phyloP scores from a whole-genome alignment of 2,797 vertebrate genomes.

The Cuculus canorus region DNA sequence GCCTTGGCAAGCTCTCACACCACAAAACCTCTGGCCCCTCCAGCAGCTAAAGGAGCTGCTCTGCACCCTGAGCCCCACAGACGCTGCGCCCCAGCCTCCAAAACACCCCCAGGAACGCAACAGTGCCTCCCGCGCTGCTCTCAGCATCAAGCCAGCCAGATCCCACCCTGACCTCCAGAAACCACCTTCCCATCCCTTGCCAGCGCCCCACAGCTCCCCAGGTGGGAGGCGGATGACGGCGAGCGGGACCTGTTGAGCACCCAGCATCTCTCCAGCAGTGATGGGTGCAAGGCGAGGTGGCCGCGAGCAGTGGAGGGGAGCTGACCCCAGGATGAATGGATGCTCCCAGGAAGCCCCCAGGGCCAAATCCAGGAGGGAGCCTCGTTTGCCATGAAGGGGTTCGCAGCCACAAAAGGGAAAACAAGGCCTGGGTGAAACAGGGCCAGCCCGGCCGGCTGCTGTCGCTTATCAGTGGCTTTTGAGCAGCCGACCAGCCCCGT shows the following conservation, averaged over 20 bases:
- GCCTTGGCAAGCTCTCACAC: background rate
- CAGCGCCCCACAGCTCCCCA: background rate
- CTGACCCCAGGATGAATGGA: background rate
- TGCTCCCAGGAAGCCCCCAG: background rate
- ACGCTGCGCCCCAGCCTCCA: rapidly evolving
- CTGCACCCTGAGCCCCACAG: background rate
- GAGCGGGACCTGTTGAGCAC: constrained; percentile 5
- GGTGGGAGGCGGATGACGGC: rapidly evolving
- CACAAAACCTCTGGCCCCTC: background rate
- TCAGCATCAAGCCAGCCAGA: background rate
- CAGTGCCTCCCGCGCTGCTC: rapidly evolving
- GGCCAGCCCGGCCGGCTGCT: background rate
- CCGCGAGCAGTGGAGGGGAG: rapidly evolving
- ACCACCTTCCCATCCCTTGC: rapidly evolving
- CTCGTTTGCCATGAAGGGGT: rapidly evolving
- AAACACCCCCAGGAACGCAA: rapidly evolving
- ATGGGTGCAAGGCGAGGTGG: rapidly evolving
- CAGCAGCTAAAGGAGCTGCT: background rate
- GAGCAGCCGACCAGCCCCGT: background rate
- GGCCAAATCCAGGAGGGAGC: background rate
- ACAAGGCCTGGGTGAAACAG: background rate
- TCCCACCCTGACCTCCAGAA: background rate
- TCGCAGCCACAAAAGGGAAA: background rate
- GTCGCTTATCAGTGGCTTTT: rapidly evolving
- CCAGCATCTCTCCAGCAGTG: rapidly evolving